phyloP scores from a whole-genome alignment of 92 coral and sea anemone genomes.

The Bergia sp. region DNA sequence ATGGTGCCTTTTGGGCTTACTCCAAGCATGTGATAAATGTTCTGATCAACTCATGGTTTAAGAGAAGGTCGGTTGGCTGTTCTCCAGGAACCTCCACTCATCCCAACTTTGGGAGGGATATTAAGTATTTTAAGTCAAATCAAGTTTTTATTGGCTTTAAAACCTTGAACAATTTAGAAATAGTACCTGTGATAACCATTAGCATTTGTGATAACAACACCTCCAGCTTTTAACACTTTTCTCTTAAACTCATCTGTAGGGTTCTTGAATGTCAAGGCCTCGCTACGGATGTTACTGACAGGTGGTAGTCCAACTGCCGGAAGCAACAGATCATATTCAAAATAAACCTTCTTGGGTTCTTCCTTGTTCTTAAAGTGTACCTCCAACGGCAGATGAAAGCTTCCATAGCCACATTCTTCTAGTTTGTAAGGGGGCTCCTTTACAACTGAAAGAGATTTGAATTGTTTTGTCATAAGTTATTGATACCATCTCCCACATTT shows the following conservation, averaged over 20 bases:
- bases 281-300: constrained; percentile 88
- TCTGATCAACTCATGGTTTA: no score
- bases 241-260: constrained; percentile 96
- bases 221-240: constrained; percentile 90
- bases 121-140: no score
- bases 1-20: no score
- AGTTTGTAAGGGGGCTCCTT: constrained; percentile 89
- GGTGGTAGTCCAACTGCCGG: constrained; percentile 84
- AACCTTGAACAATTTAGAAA: background rate
- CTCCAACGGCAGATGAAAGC: constrained; percentile 86
- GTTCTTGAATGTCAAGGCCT: constrained; percentile 89
- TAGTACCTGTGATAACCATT: constrained; percentile 64
- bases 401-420: constrained; percentile 91
- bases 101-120: no score
- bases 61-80: no score
- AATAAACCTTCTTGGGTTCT: constrained; percentile 85
- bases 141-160: no score
- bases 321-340: constrained; percentile 84
- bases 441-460: constrained; percentile 54
- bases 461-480: background rate
- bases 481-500: no score
- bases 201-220: constrained; percentile 61
- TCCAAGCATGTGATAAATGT: no score
- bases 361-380: constrained; percentile 95
- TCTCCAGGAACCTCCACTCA: no score